Conservation (phyloP, 2,797 vertebrate genomes). For the Ctenopoma multispine region DNA sequence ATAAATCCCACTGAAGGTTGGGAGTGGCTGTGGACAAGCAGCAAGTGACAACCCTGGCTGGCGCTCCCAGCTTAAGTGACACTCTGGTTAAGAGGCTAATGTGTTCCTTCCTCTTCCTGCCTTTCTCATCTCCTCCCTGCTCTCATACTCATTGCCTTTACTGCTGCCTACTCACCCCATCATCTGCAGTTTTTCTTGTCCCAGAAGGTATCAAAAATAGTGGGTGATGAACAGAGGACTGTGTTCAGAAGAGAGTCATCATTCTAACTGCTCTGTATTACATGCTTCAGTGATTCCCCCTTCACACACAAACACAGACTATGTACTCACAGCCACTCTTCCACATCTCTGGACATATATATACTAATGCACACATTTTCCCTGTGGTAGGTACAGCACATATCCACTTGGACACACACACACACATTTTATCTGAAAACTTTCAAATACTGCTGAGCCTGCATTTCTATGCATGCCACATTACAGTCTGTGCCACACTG, state of each 20-base stretch:
- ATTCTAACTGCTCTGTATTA: slow-evolving; percentile 74
- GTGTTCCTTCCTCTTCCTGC: slow-evolving; percentile 59
- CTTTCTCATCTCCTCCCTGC: slow-evolving; percentile 40
- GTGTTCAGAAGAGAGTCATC: slow-evolving; percentile 55
- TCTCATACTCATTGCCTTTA: slow-evolving; percentile 37
- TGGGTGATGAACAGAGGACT: slow-evolving; percentile 30
- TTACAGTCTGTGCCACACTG: slow-evolving; percentile 36
- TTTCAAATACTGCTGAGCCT: slow-evolving; percentile 70
- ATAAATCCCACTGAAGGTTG: slow-evolving; percentile 58
- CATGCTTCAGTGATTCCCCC: slow-evolving; percentile 59
- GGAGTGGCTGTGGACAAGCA: slow-evolving; percentile 54
- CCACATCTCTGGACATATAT: slow-evolving; percentile 56
- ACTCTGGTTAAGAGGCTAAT: slow-evolving; percentile 65
- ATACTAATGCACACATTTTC: slow-evolving; percentile 38
- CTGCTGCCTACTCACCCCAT: slow-evolving; percentile 31
- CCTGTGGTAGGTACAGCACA: slow-evolving; percentile 19
- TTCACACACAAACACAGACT: slow-evolving; percentile 40
- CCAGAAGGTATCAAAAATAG: slow-evolving; percentile 35
- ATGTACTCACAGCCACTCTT: slow-evolving; percentile 44
- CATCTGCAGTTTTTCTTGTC: slow-evolving; percentile 32
- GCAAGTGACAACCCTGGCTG: slow-evolving; percentile 29
- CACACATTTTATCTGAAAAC: slow-evolving; percentile 49
- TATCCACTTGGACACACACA: slow-evolving; percentile 6
- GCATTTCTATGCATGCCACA: slow-evolving; percentile 49
- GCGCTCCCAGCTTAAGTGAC: slow-evolving; percentile 63